Evolutionary conservation across 2,888 invertebrate species (phyloP).

Genomic region (Stenurella melanura): DNA sequence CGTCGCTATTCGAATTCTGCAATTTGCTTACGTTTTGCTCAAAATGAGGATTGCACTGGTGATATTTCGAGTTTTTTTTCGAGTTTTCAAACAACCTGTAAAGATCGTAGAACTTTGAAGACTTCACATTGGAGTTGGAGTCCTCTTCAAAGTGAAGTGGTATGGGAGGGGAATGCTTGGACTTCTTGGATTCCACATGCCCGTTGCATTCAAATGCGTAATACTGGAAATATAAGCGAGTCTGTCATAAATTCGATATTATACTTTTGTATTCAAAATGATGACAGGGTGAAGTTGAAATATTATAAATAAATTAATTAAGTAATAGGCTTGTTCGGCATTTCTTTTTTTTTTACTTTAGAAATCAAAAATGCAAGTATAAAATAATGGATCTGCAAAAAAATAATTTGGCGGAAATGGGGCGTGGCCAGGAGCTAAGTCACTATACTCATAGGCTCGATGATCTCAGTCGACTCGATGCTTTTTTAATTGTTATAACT

Average conservation of each 20-base stretch:
- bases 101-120: constrained; percentile 64
- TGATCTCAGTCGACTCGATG: no score
- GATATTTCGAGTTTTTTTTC: constrained; percentile 55
- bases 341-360: no score
- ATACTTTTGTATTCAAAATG: no score
- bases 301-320: no score
- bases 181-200: constrained; percentile 52
- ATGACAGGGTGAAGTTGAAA: no score
- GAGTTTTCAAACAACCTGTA: constrained; percentile 61
- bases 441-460: no score
- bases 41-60: constrained; percentile 58
- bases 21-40: constrained; percentile 45
- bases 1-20: constrained; percentile 47
- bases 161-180: constrained; percentile 46
- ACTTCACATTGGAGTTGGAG: constrained; percentile 67
- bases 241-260: neutral
- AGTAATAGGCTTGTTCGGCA: no score
- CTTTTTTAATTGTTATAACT: no score
- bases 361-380: no score
- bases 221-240: constrained; percentile 60
- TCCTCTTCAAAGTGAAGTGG: constrained; percentile 64
- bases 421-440: no score
- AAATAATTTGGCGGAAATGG: no score
- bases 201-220: constrained; percentile 61
- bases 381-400: no score